Percentiles rank a stretch among this genome's conserved stretches.
These are phyloP conservation scores for Anhinga anhinga DNA, from an alignment of 2,113 vertebrate genomes.

Conservation along the genomic window DNA sequence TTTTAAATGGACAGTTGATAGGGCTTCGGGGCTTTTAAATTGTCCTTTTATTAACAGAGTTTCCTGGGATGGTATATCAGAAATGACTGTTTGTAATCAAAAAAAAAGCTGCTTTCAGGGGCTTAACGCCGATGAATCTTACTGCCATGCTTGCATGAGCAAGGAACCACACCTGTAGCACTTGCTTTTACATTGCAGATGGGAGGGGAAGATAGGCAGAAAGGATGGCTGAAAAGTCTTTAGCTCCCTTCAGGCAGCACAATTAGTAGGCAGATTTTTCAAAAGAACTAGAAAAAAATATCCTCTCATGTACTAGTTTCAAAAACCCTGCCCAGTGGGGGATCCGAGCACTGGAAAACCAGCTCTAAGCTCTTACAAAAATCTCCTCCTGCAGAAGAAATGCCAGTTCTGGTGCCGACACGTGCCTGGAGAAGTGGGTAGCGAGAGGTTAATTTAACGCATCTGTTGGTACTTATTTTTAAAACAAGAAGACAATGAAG, in stretches of 20 bases:
- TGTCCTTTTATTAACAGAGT: conserved; percentile 12
- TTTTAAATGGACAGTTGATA: conserved; percentile 26
- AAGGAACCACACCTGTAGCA: neutral
- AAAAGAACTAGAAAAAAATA: neutral
- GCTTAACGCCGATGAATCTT: neutral
- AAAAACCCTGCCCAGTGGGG: neutral
- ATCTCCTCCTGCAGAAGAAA: neutral
- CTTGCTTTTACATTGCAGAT: neutral
- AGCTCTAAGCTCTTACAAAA: neutral
- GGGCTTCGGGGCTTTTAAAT: conserved; percentile 13
- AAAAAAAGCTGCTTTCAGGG: neutral
- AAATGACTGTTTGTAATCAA: neutral
- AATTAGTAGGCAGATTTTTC: neutral
- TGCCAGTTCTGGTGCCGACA: neutral
- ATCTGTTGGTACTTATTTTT: neutral
- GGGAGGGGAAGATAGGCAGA: neutral
- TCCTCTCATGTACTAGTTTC: neutral
- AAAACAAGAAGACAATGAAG: neutral
- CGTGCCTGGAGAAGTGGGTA: neutral
- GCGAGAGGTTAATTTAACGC: neutral
- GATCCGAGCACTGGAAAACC: neutral
- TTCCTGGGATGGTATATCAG: neutral
- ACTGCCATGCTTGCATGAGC: neutral
- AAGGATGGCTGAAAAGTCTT: neutral
- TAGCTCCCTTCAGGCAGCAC: conserved; percentile 4